A percentile compares a stretch with the other conserved stretches of the same genome.
These are phyloP conservation scores for Alca torda DNA, from an alignment of 2,797 vertebrate genomes.

Conservation along the genomic window DNA sequence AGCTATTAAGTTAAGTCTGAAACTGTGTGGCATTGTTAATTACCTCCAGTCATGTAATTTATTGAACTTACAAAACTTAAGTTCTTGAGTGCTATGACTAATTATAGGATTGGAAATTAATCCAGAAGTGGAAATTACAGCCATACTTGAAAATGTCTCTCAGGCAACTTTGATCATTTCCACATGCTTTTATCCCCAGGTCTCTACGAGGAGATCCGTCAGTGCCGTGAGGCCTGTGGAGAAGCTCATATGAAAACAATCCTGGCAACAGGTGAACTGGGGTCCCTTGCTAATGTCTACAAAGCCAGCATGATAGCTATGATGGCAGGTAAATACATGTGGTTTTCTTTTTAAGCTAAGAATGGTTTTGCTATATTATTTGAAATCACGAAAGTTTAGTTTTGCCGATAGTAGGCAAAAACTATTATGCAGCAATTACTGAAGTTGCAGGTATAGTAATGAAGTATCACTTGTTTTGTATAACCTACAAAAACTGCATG, in stretches of 20 bases:
- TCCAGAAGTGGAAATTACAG: slow-evolving; percentile 32
- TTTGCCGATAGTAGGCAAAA: neutral
- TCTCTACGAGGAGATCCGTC: slow-evolving; percentile 88
- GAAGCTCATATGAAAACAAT: slow-evolving; percentile 96
- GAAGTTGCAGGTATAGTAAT: neutral
- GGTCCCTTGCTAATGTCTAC: slow-evolving; percentile 90
- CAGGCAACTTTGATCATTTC: neutral
- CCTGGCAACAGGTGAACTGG: slow-evolving; percentile 91
- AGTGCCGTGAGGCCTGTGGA: slow-evolving; percentile 89
- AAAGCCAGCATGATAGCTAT: slow-evolving; percentile 94
- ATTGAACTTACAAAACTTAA: slow-evolving; percentile 45
- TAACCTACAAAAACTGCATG: neutral
- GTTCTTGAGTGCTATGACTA: slow-evolving; percentile 35
- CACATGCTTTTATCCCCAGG: slow-evolving; percentile 67
- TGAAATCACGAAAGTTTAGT: neutral
- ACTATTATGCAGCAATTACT: neutral
- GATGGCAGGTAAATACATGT: slow-evolving; percentile 89
- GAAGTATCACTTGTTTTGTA: neutral
- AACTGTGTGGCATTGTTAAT: neutral
- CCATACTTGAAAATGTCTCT: neutral
- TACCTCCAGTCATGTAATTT: slow-evolving; percentile 43
- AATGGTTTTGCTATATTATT: neutral
- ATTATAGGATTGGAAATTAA: slow-evolving; percentile 52
- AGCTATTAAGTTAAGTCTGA: slow-evolving; percentile 31
- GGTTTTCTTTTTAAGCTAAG: neutral